Conservation (phyloP, 2,113 vertebrate species). For the Oncorhynchus tshawytscha region DNA sequence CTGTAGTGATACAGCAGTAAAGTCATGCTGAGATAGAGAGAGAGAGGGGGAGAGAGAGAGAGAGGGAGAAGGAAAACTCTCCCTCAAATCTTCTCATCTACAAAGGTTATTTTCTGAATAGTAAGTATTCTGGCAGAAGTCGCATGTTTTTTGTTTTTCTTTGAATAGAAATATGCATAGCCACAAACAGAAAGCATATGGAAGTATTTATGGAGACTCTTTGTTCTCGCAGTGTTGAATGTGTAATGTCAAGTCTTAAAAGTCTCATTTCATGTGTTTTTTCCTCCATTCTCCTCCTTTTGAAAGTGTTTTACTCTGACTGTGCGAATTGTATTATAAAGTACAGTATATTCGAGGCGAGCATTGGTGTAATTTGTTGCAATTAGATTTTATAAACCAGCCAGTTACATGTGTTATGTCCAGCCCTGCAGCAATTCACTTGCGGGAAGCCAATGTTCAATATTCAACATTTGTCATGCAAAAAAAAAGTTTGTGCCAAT, state of each 20-base stretch:
- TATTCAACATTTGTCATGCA: constrained; percentile 6
- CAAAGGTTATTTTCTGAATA: constrained; percentile 72
- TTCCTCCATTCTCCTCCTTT: constrained; percentile 29
- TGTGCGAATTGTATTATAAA: constrained; percentile 50
- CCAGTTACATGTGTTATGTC: background rate
- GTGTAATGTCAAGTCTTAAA: constrained; percentile 59
- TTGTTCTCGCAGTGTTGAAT: constrained; percentile 65
- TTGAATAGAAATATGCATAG: constrained; percentile 69
- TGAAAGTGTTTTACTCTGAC: constrained; percentile 37
- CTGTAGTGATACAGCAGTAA: constrained; percentile 56
- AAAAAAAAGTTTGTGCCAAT: constrained; percentile 17
- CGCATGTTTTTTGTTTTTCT: constrained; percentile 63
- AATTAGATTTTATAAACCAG: constrained; percentile 46
- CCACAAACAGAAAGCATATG: constrained; percentile 76
- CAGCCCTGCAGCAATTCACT: constrained; percentile 2
- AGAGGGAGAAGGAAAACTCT: constrained; percentile 35
- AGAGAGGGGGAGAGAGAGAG: constrained; percentile 13
- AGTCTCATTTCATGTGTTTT: constrained; percentile 51
- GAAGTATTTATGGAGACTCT: constrained; percentile 71
- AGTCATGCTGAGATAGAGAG: constrained; percentile 42
- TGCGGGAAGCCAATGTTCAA: constrained; percentile 1
- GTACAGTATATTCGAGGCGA: constrained; percentile 35
- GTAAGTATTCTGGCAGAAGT: constrained; percentile 68
- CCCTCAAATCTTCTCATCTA: constrained; percentile 68
- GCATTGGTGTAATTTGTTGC: constrained; percentile 50